Evolutionary conservation across 2,797 vertebrate genomes (phyloP).

Genomic region (Alauda arvensis): DNA sequence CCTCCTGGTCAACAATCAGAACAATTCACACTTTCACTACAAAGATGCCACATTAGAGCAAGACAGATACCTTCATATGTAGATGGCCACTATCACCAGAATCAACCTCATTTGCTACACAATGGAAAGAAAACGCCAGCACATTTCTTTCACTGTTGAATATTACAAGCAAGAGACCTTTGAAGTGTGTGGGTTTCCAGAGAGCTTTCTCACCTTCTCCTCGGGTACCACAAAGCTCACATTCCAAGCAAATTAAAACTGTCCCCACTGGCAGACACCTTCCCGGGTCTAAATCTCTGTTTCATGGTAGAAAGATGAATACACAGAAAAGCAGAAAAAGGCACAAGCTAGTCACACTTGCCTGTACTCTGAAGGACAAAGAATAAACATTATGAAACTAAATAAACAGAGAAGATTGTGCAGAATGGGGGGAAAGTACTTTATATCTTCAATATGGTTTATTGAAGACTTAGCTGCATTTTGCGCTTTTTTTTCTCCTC

Average conservation of each 20-base stretch:
- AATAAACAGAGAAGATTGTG: not conserved
- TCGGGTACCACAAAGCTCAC: not conserved
- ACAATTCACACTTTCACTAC: slow-evolving; percentile 39
- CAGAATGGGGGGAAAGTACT: not conserved
- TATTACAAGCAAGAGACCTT: not conserved
- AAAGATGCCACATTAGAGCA: slow-evolving; percentile 1
- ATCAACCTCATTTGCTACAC: slow-evolving; percentile 8
- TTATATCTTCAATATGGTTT: not conserved
- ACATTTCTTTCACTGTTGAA: not conserved
- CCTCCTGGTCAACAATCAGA: slow-evolving; percentile 3
- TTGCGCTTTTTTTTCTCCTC: not conserved
- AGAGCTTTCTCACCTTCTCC: not conserved
- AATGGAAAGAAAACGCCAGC: not conserved
- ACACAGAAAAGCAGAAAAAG: not conserved
- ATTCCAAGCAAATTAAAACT: not conserved
- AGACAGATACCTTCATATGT: slow-evolving; percentile 13
- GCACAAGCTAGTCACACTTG: not conserved
- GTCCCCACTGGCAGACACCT: not conserved
- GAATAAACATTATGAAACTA: not conserved
- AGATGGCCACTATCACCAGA: not conserved
- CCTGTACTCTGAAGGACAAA: not conserved
- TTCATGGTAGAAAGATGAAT: not conserved
- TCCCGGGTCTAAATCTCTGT: not conserved
- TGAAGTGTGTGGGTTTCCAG: not conserved
- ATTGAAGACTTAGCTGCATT: not conserved